Conservation (phyloP, 2,797 vertebrate genomes). For the Paramormyrops hopkinsi region DNA sequence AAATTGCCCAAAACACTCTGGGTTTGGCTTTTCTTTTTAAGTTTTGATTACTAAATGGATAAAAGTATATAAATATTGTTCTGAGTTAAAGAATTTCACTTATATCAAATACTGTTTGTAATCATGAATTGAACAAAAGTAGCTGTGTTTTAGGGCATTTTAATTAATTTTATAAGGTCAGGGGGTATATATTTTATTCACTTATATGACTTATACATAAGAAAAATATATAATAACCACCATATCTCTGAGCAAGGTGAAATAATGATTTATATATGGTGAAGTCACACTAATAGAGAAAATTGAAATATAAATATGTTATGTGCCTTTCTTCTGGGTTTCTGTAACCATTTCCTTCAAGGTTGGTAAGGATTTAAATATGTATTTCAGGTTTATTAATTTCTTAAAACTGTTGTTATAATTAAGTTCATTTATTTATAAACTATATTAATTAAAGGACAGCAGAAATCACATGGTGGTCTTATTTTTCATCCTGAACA, state of each 20-base stretch:
- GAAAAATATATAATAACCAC: neutral
- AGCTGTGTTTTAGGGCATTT: neutral
- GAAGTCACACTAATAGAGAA: neutral
- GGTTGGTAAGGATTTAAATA: neutral
- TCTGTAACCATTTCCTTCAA: neutral
- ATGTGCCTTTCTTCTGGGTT: neutral
- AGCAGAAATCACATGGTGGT: neutral
- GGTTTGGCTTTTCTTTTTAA: neutral
- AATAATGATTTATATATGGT: neutral
- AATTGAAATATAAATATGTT: neutral
- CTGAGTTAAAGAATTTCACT: neutral
- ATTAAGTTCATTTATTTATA: neutral
- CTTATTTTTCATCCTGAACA: slow-evolving; percentile 7
- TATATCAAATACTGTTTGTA: neutral
- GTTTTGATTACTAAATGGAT: neutral
- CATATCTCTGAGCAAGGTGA: neutral
- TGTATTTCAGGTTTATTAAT: neutral
- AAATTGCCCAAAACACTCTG: neutral
- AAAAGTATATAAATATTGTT: neutral
- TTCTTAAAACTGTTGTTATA: neutral
- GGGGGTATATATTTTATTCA: neutral
- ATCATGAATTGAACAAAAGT: neutral
- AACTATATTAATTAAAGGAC: neutral
- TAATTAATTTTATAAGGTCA: neutral
- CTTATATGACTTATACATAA: neutral